Evolutionary conservation across 2,888 invertebrate species (phyloP), one percentile per base, ranked within the genome.

Genomic region (Leuctra nigra): DNA sequence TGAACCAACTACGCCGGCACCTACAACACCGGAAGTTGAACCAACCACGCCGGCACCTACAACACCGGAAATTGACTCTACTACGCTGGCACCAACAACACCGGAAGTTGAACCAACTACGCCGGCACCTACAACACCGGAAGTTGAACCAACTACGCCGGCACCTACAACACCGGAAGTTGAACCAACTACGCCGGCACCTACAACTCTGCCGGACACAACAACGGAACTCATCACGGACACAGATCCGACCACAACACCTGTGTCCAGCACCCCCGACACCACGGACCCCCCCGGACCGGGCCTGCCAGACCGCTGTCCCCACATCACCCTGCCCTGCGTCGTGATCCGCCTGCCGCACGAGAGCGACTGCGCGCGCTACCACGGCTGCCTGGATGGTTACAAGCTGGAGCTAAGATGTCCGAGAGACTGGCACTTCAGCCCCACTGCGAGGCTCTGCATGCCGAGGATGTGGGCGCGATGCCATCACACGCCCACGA

Each of bases 41-140:
- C n/a, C n/a, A n/a, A n/a, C n/a, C n/a, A n/a, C n/a, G n/a, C n/a
- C n/a, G n/a, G n/a, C n/a, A n/a, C 56, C 14, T 53, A 56, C 16
- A 14, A 24, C 4, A 29, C 16, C 6, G 29, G 53, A 39, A 53
- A 53, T 18, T 13, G 36, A 2, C 29, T 52, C 58, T 64, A 63
- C 41, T 64, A 61, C 55, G 61, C 60, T 4, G 63, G 64, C 56
- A 59, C 63, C 36, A 63, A 63, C n/a, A n/a, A n/a, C n/a, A n/a
- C n/a, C n/a, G n/a, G n/a, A n/a, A n/a, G n/a, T n/a, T n/a, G n/a
- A n/a, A n/a, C n/a, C n/a, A n/a, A n/a, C n/a, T n/a, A n/a, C n/a
- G n/a, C n/a, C n/a, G n/a, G n/a, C n/a, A n/a, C n/a, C n/a, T n/a
- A n/a, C n/a, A n/a, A n/a, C n/a, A n/a, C n/a, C n/a, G 57, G 55